Evolutionary conservation across 2,888 invertebrate species (phyloP).

Genomic region (Euproctis similis): DNA sequence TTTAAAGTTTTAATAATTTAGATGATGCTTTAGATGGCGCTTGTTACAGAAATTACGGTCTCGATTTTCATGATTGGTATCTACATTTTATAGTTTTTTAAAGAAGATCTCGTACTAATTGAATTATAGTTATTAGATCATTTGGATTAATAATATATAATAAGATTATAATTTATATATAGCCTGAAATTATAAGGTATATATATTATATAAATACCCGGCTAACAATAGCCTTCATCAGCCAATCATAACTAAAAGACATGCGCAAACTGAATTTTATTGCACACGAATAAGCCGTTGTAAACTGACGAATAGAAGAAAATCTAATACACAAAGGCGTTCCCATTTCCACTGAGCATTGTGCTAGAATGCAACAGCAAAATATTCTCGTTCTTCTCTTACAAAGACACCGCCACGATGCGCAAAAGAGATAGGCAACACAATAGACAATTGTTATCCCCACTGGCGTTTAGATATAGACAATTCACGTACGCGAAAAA

Average conservation of each 20-base stretch:
- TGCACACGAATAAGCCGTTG: constrained; percentile 28
- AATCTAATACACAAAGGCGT: constrained; percentile 56
- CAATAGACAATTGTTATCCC: constrained; percentile 76
- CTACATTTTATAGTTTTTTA: too few species aligned
- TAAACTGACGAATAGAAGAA: constrained; percentile 54
- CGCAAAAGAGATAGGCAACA: constrained; percentile 69
- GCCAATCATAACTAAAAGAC: constrained; percentile 24
- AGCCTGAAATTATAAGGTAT: too few species aligned
- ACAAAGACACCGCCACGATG: constrained; percentile 48
- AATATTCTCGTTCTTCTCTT: constrained; percentile 38
- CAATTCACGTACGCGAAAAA: constrained; percentile 31
- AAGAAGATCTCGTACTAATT: too few species aligned
- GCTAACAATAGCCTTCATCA: too few species aligned
- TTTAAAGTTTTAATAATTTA: constrained; percentile 49
- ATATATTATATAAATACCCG: too few species aligned
- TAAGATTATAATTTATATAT: too few species aligned
- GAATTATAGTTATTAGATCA: too few species aligned
- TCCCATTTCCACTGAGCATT: constrained; percentile 50
- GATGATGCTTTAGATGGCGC: too few species aligned
- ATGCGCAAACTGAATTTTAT: constrained; percentile 47
- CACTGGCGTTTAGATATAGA: constrained; percentile 54
- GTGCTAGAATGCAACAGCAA: constrained; percentile 41
- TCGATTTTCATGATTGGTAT: too few species aligned
- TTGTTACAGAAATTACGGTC: too few species aligned
- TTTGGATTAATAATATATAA: too few species aligned